phyloP scores from a whole-genome alignment of 2,113 vertebrate genomes.

The Pollimyrus isidori region DNA sequence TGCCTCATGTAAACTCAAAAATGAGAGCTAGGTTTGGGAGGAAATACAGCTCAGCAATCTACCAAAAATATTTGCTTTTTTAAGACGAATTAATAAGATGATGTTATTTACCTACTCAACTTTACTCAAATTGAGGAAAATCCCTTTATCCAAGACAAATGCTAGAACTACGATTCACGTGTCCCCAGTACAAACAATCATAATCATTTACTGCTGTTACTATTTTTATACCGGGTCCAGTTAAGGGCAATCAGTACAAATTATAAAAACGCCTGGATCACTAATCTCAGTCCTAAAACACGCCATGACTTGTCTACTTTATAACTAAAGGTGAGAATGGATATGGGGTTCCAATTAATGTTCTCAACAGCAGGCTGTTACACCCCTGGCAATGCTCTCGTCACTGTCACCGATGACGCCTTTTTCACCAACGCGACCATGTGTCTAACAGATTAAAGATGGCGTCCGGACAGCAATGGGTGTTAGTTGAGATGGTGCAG shows the following conservation, averaged over 20 bases:
- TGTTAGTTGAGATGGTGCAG: conserved; percentile 93
- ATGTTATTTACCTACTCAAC: neutral
- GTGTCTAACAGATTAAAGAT: conserved; percentile 41
- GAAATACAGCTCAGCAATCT: neutral
- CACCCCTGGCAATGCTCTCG: neutral
- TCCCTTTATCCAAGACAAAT: neutral
- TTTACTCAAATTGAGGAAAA: neutral
- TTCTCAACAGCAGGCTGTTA: neutral
- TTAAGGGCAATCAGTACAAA: neutral
- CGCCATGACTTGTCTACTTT: neutral
- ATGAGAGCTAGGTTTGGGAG: neutral
- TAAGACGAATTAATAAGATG: neutral
- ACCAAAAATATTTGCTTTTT: neutral
- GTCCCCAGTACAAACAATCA: neutral
- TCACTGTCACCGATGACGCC: neutral
- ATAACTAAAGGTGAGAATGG: neutral
- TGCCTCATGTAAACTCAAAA: neutral
- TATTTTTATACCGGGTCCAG: neutral
- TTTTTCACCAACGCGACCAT: neutral
- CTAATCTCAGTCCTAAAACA: neutral
- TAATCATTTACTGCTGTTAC: neutral
- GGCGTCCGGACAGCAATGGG: conserved; percentile 85
- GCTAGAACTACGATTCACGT: neutral
- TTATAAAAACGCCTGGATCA: neutral
- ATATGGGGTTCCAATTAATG: neutral